phyloP scores from a whole-genome alignment of 2,888 invertebrate genomes.

The Diachrysia chrysitis region DNA sequence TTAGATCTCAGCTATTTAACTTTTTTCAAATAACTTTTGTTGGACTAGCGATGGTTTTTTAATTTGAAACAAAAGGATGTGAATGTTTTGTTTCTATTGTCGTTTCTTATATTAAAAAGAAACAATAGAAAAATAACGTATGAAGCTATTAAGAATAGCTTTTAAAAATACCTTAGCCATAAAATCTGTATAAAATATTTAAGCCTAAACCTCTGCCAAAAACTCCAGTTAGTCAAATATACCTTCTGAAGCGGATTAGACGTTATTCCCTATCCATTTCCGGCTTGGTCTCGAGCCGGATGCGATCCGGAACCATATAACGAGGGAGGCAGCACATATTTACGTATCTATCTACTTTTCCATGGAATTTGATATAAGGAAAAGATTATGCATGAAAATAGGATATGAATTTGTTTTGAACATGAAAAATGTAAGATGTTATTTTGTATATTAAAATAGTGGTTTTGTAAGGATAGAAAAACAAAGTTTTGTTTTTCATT shows the following conservation, averaged over 20 bases:
- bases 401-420: slow-evolving; percentile 22
- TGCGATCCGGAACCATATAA: slow-evolving; percentile 79
- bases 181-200: slow-evolving; percentile 5
- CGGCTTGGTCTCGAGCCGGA: slow-evolving; percentile 80
- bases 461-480: background rate
- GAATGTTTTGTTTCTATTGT: background rate
- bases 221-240: slow-evolving; percentile 24
- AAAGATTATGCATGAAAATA: slow-evolving; percentile 36
- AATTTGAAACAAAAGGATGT: slow-evolving; percentile 42
- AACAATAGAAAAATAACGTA: slow-evolving; percentile 24
- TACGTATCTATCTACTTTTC: slow-evolving; percentile 50
- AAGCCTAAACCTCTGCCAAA: background rate
- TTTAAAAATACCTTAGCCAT: background rate
- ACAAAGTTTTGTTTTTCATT: background rate
- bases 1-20: slow-evolving; percentile 52
- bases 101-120: background rate
- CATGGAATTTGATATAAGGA: slow-evolving; percentile 37
- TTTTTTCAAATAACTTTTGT: slow-evolving; percentile 41
- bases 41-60: slow-evolving; percentile 27
- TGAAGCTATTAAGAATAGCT: slow-evolving; percentile 9
- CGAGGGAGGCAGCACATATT: slow-evolving; percentile 72
- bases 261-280: slow-evolving; percentile 78
- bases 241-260: slow-evolving; percentile 61
- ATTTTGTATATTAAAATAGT: background rate
- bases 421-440: slow-evolving; percentile 7